A percentile compares a stretch with the other conserved stretches of the same genome.
phyloP scores from a whole-genome alignment of 1,140 invertebrate genomes.

The Laupala kohalensis region DNA sequence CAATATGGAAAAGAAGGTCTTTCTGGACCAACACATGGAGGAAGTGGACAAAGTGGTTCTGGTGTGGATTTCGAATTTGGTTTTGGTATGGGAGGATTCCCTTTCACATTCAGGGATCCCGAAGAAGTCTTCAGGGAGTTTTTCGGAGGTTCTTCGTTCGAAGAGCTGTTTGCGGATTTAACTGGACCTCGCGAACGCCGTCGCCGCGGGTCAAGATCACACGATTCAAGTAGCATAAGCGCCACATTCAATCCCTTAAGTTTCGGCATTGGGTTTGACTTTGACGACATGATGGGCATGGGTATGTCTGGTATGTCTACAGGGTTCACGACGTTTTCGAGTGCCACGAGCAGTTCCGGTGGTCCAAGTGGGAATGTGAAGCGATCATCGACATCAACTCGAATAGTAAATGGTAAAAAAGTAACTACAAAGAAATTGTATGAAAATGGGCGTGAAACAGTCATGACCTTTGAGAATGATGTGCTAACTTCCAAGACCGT shows the following conservation, averaged over 20 bases:
- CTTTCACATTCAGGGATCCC: constrained; percentile 88
- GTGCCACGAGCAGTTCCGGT: constrained; percentile 33
- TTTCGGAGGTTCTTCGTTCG: constrained; percentile 59
- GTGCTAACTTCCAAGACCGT: constrained; percentile 90
- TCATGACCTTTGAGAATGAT: constrained; percentile 93
- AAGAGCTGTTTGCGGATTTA: constrained; percentile 42
- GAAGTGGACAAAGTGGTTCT: constrained; percentile 44
- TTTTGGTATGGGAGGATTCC: constrained; percentile 36
- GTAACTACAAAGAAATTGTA: constrained; percentile 91
- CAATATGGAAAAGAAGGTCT: constrained; percentile 89
- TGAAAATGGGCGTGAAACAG: constrained; percentile 91
- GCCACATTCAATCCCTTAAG: constrained; percentile 50
- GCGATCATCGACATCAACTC: constrained; percentile 81
- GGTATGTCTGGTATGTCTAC: constrained; percentile 29
- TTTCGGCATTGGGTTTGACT: constrained; percentile 25
- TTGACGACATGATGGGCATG: constrained; percentile 51
- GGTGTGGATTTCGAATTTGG: constrained; percentile 43
- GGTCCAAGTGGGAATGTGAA: constrained; percentile 48
- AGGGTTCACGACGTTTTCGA: constrained; percentile 50
- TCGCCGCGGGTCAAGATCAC: constrained; percentile 26
- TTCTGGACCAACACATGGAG: constrained; percentile 35
- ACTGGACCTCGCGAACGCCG: neutral
- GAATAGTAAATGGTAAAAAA: constrained; percentile 91
- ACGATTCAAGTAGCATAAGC: constrained; percentile 39
- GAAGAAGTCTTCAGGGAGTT: constrained; percentile 94